Base-by-base conservation (phyloP, 2,888 invertebrate species). In the Cacoxenus indagator region DNA sequence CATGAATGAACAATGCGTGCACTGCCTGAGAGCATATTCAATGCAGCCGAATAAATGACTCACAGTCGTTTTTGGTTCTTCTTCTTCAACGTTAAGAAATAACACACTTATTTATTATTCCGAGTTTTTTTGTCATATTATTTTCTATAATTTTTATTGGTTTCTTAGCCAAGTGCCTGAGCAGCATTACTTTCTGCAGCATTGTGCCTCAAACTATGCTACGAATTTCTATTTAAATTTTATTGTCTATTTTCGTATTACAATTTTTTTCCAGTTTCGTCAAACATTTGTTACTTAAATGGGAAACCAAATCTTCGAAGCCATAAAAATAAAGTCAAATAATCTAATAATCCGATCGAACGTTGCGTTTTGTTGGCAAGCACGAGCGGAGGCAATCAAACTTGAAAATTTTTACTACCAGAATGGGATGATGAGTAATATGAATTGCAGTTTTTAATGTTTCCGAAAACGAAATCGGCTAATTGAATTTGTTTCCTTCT, bases 41-140 rank as follows among this genome's bases (percentile, higher is more conserved):
- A 46, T 45, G 54, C 14, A 26, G 14, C 6, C 14, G 24, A 22
- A 54, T 54, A 26, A 24, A 19, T 24, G 54, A 54, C 31, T 1
- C 6, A 31, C 37, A 11, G 37, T 4, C 37, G 37, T 14, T 37
- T 8, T 37, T n/a, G n/a, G n/a, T n/a, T n/a, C n/a, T n/a, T n/a
- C n/a, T n/a, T n/a, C n/a, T n/a, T n/a, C n/a, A n/a, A n/a, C n/a
- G n/a, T n/a, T n/a, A n/a, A n/a, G n/a, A n/a, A n/a, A n/a, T n/a
- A n/a, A n/a, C 37, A 4, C 37, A 4, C 37, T 54, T 51, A 22
- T 9, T 22, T 9, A 17, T 9, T 19, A 57, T 26, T 57, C 6
- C 73, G 75, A 78, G 75, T 78, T 81, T 77, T 74, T 70, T 72
- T 72, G 75, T 71, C 80, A 79, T 80, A 79, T 81, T 81, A 78